Evolutionary conservation across 2,888 invertebrate species (phyloP).

Genomic region (Trimorus sp.): DNA sequence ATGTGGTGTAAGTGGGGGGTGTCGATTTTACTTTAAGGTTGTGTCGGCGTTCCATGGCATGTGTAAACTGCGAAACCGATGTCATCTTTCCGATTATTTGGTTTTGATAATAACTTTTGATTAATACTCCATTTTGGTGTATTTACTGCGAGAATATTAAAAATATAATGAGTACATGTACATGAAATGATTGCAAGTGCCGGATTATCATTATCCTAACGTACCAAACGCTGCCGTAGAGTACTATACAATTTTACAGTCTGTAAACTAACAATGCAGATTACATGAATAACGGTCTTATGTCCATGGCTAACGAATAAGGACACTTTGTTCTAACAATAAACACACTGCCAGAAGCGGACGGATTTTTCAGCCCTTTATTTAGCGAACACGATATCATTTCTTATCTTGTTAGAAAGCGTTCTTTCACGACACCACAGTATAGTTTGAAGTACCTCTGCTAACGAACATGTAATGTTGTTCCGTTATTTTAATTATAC

Average conservation of each 20-base stretch:
- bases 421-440: neutral
- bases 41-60: constrained; percentile 53
- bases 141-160: too few relatives aligned
- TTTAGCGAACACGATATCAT: constrained; percentile 50
- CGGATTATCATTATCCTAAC: too few relatives aligned
- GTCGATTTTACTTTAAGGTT: constrained; percentile 56
- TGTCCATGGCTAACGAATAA: constrained; percentile 26
- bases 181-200: too few relatives aligned
- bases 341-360: constrained; percentile 45
- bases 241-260: too few relatives aligned
- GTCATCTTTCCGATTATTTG: constrained; percentile 60
- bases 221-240: too few relatives aligned
- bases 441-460: neutral
- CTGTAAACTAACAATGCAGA: too few relatives aligned
- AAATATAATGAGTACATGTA: too few relatives aligned
- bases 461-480: constrained; percentile 29
- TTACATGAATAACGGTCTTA: too few relatives aligned
- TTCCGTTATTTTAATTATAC: constrained; percentile 42
- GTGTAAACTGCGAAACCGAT: constrained; percentile 41
- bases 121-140: too few relatives aligned
- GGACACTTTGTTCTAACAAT: constrained; percentile 54
- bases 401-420: constrained; percentile 26
- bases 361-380: constrained; percentile 52
- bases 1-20: too few relatives aligned
- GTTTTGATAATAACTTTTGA: constrained; percentile 17